Conservation (phyloP, 2,113 vertebrate species). For the Pedetes capensis region DNA sequence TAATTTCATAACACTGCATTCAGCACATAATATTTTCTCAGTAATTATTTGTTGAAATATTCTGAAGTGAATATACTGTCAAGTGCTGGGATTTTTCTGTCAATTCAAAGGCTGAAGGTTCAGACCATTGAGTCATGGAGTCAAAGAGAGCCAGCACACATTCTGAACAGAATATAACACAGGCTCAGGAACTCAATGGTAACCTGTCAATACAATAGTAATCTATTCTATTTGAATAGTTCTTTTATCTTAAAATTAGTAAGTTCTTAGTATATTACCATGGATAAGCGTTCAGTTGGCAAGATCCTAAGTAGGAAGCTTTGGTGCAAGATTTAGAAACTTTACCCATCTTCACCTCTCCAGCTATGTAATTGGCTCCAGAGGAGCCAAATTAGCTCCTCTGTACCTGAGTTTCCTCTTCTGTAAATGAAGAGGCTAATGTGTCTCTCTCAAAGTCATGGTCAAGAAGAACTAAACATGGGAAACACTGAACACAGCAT, state of each 20-base stretch:
- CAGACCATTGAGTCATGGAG: background rate
- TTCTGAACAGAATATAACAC: background rate
- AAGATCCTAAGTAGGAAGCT: background rate
- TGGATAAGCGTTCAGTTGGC: background rate
- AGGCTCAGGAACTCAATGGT: background rate
- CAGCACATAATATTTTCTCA: background rate
- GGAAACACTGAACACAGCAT: background rate
- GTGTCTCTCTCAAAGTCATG: background rate
- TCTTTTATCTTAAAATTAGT: background rate
- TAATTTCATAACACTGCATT: background rate
- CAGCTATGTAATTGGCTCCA: background rate
- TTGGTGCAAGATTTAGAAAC: background rate
- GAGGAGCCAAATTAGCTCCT: background rate
- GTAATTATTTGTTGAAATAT: background rate
- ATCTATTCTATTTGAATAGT: background rate
- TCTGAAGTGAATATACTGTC: background rate
- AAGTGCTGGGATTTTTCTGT: background rate
- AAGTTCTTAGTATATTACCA: background rate
- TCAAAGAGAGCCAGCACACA: background rate
- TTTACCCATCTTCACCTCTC: background rate
- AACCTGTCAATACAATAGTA: background rate
- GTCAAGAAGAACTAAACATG: background rate
- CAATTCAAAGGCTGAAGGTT: background rate
- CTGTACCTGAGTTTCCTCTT: background rate
- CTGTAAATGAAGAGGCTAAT: background rate